Evolutionary conservation across 2,888 invertebrate genomes (phyloP), one percentile per base, ranked within the genome.

Genomic region (Hypercompe scribonia): DNA sequence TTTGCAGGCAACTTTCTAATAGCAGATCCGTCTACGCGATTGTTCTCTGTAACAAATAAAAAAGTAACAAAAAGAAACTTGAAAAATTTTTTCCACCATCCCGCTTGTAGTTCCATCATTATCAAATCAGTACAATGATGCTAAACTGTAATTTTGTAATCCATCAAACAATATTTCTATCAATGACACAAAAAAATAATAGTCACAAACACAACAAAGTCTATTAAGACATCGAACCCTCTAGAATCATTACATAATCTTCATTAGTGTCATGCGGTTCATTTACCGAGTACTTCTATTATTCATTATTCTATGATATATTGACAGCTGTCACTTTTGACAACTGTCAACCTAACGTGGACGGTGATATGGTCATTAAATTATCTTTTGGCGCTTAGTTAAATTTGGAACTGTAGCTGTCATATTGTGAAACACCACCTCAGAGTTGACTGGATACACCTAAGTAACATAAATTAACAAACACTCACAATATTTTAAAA

Each of bases 301-400:
- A 58, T 28, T 58, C 28, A 28, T 36, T 28, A 65, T 65, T 13
- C 65, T 28, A 65, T 39, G 39, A 39, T 65, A 36, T 39, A 65
- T 65, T 65, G 65, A 65, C 65, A 39, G 28, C 65, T 65, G 65
- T 65, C 36, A 65, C 4, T n/a, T 65, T 36, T 39, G 39, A 65
- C 39, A 65, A 7, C 18, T 39, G 65, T 65, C 65, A 65, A 65
- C 36, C 2, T n/a, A n/a, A 65, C n/a, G 15, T n/a, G n/a, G n/a
- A 28, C 28, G 28, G 28, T 28, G 28, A 13, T 13, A 58, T 28
- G n/a, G n/a, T n/a, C n/a, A n/a, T n/a, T n/a, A n/a, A 58, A 58
- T 11, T 13, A 58, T 58, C 13, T 58, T 58, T 58, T 58, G 28
- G 28, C 4, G 50, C 2, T 54, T 54, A 54, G n/a, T 54, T 10